Percentiles rank a stretch among this genome's conserved stretches.
Evolutionary conservation across 2,888 invertebrate genomes (phyloP).

Genomic region (Eurois occulta): DNA sequence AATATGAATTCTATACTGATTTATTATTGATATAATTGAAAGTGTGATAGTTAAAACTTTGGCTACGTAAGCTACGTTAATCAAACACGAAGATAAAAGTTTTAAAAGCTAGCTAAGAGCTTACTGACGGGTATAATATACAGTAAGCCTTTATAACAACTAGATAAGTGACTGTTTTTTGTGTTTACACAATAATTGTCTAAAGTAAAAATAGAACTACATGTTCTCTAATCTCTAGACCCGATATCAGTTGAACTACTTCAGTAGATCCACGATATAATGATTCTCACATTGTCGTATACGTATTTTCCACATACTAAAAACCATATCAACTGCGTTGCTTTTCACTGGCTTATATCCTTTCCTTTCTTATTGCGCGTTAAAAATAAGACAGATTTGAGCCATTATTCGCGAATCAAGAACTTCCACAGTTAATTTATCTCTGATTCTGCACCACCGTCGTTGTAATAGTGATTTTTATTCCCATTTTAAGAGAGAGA

Average conservation of each 20-base stretch:
- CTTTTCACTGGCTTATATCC: background rate
- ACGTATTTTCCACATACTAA: background rate
- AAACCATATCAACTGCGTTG: background rate
- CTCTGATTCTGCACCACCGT: background rate
- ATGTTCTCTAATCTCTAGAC: background rate
- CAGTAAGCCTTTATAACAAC: background rate
- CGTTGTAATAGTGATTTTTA: background rate
- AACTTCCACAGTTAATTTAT: background rate
- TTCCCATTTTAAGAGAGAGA: background rate
- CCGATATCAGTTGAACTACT: background rate
- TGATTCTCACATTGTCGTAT: background rate
- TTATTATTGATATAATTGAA: background rate
- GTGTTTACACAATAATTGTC: background rate
- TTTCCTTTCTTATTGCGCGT: background rate
- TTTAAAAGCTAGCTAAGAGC: background rate
- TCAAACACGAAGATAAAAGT: background rate
- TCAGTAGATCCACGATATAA: background rate
- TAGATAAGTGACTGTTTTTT: background rate
- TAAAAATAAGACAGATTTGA: background rate
- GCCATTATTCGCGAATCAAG: background rate
- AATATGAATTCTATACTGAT: background rate
- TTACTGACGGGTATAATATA: slow-evolving; percentile 1
- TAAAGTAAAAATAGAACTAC: background rate
- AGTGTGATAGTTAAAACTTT: slow-evolving; percentile 1
- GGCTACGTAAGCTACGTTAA: background rate